phyloP scores from a whole-genome alignment of 2,797 vertebrate genomes.

The Chromis chromis region DNA sequence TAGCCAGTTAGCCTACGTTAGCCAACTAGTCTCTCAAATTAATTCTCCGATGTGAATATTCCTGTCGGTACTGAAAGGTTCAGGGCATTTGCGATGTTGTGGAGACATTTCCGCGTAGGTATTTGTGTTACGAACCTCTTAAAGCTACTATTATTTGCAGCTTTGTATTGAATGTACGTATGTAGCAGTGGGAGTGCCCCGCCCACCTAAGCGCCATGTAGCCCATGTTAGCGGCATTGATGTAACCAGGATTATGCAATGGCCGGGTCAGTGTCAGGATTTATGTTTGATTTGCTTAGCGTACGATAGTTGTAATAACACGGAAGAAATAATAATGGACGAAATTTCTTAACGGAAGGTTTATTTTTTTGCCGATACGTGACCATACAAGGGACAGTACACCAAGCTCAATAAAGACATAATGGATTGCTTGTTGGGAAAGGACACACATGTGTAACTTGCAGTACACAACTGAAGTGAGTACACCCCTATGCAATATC shows the following conservation, averaged over 20 bases:
- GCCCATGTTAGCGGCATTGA: conserved; percentile 11
- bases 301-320: too few relatives aligned
- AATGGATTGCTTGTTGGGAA: too few relatives aligned
- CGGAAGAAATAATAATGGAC: too few relatives aligned
- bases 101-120: fast-evolving
- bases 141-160: background rate
- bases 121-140: fast-evolving
- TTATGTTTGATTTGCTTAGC: too few relatives aligned
- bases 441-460: too few relatives aligned
- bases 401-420: too few relatives aligned
- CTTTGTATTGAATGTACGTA: conserved; percentile 21
- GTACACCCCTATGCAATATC: too few relatives aligned
- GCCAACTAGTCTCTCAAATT: background rate
- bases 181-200: conserved; percentile 64
- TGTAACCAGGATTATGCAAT: conserved; percentile 57
- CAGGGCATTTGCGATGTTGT: fast-evolving
- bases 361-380: background rate
- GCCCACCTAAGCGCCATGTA: conserved; percentile 73
- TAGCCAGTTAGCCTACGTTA: conserved; percentile 56
- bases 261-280: background rate
- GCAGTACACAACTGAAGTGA: too few relatives aligned
- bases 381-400: fast-evolving
- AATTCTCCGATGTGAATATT: background rate
- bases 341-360: background rate
- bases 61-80: too few relatives aligned